Conservation (phyloP, 1,140 invertebrate species). For the Drosophila lini region DNA sequence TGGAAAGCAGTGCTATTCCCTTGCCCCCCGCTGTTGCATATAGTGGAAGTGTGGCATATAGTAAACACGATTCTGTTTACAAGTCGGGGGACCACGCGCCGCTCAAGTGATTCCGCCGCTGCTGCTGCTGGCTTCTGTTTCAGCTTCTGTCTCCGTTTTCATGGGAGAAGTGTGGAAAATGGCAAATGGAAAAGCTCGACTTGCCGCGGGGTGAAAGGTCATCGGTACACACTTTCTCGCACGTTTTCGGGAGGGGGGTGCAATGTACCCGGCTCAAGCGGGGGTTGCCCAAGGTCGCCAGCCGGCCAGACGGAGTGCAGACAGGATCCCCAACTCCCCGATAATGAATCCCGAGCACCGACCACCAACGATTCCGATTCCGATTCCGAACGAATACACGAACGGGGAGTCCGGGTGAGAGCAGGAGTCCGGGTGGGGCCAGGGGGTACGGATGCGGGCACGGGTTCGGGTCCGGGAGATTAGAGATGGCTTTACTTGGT, state of each 20-base stretch:
- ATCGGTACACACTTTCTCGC: conserved; percentile 8
- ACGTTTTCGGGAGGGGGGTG: conserved; percentile 8
- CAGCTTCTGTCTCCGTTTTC: conserved; percentile 5
- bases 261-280: conserved; percentile 23
- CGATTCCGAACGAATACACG: conserved; percentile 16
- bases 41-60: conserved; percentile 24
- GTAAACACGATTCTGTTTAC: conserved; percentile 41
- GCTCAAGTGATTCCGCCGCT: conserved; percentile 29
- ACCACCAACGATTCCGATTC: conserved; percentile 1
- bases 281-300: conserved; percentile 32
- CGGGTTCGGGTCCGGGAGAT: conserved; percentile 16
- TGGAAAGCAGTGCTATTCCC: neutral
- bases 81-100: conserved; percentile 36
- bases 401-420: neutral
- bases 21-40: neutral
- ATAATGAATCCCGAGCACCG: conserved; percentile 9
- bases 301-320: conserved; percentile 48
- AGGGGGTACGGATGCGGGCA: conserved; percentile 1
- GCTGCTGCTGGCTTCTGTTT: conserved; percentile 3
- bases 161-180: conserved; percentile 3
- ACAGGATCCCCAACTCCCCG: conserved; percentile 26
- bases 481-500: conserved; percentile 22
- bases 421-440: neutral
- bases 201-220: conserved; percentile 32
- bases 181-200: conserved; percentile 17